phyloP scores from a whole-genome alignment of 37 sponge, comb jelly and placozoan genomes.

The Amphimedon queenslandica region DNA sequence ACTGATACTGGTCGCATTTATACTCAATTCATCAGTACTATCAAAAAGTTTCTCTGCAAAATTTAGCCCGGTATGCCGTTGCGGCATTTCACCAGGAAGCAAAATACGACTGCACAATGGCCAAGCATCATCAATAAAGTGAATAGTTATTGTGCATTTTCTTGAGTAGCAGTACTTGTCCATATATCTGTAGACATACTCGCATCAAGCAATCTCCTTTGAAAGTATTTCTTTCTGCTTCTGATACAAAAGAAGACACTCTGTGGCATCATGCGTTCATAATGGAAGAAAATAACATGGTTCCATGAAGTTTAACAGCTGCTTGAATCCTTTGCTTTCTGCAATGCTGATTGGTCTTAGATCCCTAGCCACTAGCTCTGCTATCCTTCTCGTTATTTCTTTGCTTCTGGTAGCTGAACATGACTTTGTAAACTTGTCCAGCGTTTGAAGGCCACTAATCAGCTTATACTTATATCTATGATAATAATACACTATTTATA shows the following conservation, averaged over 20 bases:
- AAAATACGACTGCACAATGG: no score
- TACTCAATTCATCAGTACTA: no score
- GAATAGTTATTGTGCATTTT: no score
- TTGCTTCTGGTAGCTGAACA: conserved; percentile 8
- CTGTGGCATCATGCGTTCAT: conserved; percentile 8
- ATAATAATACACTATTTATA: no score
- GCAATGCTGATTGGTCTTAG: conserved; percentile 2
- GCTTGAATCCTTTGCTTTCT: not conserved
- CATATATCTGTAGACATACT: conserved; percentile 26
- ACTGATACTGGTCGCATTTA: no score
- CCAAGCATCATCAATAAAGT: no score
- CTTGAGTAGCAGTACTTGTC: conserved; percentile 23
- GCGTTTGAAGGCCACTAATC: not conserved
- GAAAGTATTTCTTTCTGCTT: conserved; percentile 11
- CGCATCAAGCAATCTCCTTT: not conserved
- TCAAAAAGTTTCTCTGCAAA: no score
- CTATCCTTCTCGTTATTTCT: conserved; percentile 4
- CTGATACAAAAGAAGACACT: conserved; percentile 7
- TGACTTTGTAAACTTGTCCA: conserved; percentile 8
- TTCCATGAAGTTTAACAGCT: conserved; percentile 13
- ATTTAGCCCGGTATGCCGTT: no score
- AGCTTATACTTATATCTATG: not conserved
- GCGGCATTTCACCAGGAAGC: no score
- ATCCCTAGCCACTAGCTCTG: conserved; percentile 23
- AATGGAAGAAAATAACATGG: conserved; percentile 14